A percentile compares a stretch with the other conserved stretches of the same genome.
phyloP scores from a whole-genome alignment of 2,113 vertebrate genomes.

The Anolis carolinensis region DNA sequence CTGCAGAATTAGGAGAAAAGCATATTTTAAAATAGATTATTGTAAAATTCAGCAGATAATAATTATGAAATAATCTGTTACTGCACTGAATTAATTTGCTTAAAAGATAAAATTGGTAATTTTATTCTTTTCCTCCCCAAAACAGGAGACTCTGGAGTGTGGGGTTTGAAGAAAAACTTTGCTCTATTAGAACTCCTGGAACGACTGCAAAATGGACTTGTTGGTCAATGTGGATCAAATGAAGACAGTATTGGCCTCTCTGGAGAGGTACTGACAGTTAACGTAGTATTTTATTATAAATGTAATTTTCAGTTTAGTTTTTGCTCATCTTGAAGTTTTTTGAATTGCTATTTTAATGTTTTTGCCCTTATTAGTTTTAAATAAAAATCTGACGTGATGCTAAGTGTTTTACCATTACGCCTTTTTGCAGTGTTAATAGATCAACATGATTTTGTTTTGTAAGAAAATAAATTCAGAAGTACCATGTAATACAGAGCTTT shows the following conservation, averaged over 20 bases:
- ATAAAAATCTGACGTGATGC: background rate
- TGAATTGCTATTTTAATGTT: background rate
- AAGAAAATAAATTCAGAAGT: background rate
- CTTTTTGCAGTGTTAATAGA: background rate
- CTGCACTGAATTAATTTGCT: background rate
- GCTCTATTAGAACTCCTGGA: constrained; percentile 95
- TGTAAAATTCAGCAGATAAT: background rate
- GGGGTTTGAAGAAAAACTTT: constrained; percentile 99
- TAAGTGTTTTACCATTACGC: background rate
- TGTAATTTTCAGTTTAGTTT: background rate
- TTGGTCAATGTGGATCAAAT: constrained; percentile 84
- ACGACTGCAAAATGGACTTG: constrained; percentile 92
- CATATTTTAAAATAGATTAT: background rate
- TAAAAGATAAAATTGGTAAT: background rate
- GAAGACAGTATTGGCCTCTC: constrained; percentile 89
- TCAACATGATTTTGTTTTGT: background rate
- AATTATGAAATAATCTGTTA: background rate
- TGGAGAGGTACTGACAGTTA: constrained; percentile 86
- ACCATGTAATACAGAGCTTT: background rate
- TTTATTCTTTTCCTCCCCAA: constrained; percentile 36
- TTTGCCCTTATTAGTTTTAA: background rate
- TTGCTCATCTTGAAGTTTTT: background rate
- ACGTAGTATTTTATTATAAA: background rate
- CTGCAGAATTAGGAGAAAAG: background rate
- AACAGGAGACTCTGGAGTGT: constrained; percentile 95